Evolutionary conservation across 2,888 invertebrate genomes (phyloP).

Genomic region (Craniophora ligustri): DNA sequence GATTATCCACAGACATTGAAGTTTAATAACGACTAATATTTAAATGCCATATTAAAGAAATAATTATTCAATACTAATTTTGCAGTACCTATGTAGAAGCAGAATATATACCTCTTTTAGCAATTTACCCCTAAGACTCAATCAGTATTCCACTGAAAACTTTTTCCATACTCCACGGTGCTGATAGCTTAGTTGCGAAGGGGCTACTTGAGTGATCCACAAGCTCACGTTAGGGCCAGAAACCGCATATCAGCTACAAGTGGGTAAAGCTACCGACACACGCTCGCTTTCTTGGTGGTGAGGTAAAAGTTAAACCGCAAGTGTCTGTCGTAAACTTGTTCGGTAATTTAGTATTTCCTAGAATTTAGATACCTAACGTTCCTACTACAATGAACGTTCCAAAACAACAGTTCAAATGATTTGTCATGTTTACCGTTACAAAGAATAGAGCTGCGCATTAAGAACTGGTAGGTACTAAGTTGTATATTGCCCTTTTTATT

Average conservation of each 20-base stretch:
- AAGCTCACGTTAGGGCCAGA: conserved; percentile 46
- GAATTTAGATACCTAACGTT: conserved; percentile 46
- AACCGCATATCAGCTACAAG: conserved; percentile 77
- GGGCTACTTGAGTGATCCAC: conserved; percentile 44
- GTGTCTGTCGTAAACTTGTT: conserved; percentile 57
- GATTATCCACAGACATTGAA: no score
- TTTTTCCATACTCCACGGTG: conserved; percentile 22
- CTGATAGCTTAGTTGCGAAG: conserved; percentile 24
- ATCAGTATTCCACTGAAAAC: background rate
- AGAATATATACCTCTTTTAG: no score
- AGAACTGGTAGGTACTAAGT: no score
- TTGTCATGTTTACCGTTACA: no score
- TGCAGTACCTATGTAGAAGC: no score
- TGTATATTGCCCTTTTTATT: no score
- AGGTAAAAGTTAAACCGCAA: conserved; percentile 75
- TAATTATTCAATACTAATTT: background rate
- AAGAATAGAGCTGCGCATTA: no score
- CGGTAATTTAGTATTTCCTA: conserved; percentile 59
- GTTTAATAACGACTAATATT: no score
- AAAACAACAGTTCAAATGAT: no score
- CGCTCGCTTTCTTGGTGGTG: conserved; percentile 68
- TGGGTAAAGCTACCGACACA: conserved; percentile 74
- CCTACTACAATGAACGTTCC: conserved; percentile 18
- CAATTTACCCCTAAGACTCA: no score
- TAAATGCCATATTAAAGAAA: no score